Base-by-base conservation (phyloP, 2,797 vertebrate species). In the Pristis pectinata region DNA sequence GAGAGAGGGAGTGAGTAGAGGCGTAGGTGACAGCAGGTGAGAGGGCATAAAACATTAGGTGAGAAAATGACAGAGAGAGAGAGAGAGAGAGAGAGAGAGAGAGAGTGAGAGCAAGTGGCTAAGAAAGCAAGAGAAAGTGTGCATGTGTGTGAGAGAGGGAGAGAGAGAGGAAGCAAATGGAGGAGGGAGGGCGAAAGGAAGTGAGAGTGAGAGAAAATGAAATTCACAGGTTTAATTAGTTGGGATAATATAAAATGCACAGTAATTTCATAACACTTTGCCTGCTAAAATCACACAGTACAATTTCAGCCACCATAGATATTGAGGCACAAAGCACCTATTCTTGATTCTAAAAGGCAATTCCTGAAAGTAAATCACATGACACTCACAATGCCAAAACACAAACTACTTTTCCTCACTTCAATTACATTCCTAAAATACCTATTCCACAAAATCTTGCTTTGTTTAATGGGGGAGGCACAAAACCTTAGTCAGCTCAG, bases 141-240 rank as follows among this genome's bases (percentile, higher is more conserved):
- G 30, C 22, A 4, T 0, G 0, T 6, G 22, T 44, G 24, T 30
- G 89, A 49, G 30, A 49, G 83, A 80, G 74, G 94, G 0, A 94
- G 49, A 3, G 95, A 53, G 17, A 0, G 2, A 76, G 94, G 24
- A 94, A 83, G 95, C 95, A 95, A 95, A 96, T 96, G 96, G 95
- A 34, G 24, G 9, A 10, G 37, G 8, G 41, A 80, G 41, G 2
- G 11, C 41, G 2, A 1, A 17, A 19, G 5, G 6, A 7, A 0
- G n/a, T 0, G 17, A 76, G 30, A 30, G 72, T 9, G 77, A 6
- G 37, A 41, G 77, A 1, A 10, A 37, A 82, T 44, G 6, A 82
- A 49, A 44, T 82, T 7, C 41, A 19, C 6, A n/a, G 37, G 17
- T 15, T 19, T 1, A 41, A 82, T 82, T 49, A 22, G 79, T 41